A percentile compares a stretch with the other conserved stretches of the same genome.
These are phyloP conservation scores for Parazoanthus atlanticus DNA, from an alignment of 92 coral and sea anemone genomes.

Conservation along the genomic window DNA sequence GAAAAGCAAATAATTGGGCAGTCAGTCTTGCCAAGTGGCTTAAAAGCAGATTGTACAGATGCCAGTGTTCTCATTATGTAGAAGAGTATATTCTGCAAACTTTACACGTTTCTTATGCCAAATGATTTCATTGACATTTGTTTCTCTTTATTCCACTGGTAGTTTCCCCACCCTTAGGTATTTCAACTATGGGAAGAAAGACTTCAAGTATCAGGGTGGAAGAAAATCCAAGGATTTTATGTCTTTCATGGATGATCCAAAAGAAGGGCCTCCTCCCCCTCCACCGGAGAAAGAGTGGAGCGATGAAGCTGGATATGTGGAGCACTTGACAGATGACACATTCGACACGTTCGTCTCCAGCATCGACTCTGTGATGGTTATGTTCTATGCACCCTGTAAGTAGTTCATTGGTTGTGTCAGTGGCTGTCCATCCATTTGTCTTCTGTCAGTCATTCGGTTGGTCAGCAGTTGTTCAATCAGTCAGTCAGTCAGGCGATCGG, in stretches of 20 bases:
- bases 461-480: not conserved
- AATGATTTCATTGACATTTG: not conserved
- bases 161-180: constrained; percentile 94
- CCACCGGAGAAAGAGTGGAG: constrained; percentile 96
- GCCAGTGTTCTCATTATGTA: too few relatives aligned
- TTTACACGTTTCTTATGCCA: not conserved
- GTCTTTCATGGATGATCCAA: constrained; percentile 89
- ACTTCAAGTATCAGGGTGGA: constrained; percentile 90
- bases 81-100: too few relatives aligned
- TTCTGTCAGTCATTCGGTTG: not conserved
- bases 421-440: not conserved
- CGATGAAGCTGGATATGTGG: constrained; percentile 83
- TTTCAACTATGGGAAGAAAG: constrained; percentile 95
- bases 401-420: constrained; percentile 2
- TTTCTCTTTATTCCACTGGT: constrained; percentile 17
- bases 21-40: too few relatives aligned
- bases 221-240: constrained; percentile 91
- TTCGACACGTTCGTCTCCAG: constrained; percentile 72
- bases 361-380: constrained; percentile 91
- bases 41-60: too few relatives aligned
- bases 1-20: too few relatives aligned
- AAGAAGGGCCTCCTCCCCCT: constrained; percentile 91
- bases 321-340: constrained; percentile 81
- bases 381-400: constrained; percentile 99
- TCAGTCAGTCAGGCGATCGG: not conserved